Conservation (phyloP, 2,797 vertebrate genomes). For the Sarcophilus harrisii region DNA sequence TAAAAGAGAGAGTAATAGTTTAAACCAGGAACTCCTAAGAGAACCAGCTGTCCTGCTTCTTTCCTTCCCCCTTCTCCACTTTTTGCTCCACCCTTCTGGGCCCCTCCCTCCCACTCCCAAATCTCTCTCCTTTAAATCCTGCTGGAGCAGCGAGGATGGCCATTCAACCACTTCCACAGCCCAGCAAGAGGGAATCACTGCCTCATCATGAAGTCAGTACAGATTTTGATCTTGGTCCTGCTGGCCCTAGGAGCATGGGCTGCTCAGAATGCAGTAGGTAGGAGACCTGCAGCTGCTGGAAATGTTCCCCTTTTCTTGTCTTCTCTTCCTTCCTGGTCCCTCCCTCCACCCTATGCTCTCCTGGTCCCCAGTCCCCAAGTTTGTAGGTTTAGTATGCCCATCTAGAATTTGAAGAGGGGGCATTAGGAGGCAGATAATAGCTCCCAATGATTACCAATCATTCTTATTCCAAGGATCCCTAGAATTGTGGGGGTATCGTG, state of each 20-base stretch:
- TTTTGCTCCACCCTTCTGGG: background rate
- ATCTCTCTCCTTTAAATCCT: background rate
- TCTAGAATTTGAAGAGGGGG: background rate
- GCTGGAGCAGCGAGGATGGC: background rate
- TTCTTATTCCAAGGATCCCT: background rate
- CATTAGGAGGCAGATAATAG: background rate
- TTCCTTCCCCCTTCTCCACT: background rate
- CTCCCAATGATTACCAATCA: background rate
- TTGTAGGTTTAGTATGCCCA: background rate
- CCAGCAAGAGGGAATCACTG: background rate
- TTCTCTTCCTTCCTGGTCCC: rapidly evolving
- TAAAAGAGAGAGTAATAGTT: background rate
- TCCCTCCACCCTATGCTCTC: background rate
- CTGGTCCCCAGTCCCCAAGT: background rate
- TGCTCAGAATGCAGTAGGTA: background rate
- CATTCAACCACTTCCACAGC: background rate
- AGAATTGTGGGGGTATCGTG: background rate
- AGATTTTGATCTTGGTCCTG: background rate
- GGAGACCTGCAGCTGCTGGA: background rate
- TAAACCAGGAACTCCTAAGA: background rate
- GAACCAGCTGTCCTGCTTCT: background rate
- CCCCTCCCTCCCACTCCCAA: background rate
- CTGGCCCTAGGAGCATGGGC: background rate
- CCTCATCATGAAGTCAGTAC: background rate
- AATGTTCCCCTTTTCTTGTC: too few relatives aligned